A percentile compares a stretch with the other conserved stretches of the same genome.
Conservation (phyloP, 2,888 invertebrate genomes). For the Drosophila testacea region DNA sequence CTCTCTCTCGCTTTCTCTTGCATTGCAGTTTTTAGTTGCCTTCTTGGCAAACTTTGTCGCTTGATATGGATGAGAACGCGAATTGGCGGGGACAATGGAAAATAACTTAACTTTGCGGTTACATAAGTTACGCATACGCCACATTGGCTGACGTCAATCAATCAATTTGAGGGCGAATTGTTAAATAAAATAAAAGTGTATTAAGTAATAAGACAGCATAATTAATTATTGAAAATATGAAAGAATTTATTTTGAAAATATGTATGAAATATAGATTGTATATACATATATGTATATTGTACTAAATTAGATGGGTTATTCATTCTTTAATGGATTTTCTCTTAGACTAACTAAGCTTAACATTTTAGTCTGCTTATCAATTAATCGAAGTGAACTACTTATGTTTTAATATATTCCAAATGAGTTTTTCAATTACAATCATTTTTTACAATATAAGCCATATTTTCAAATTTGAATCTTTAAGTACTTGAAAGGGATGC, state of each 20-base stretch:
- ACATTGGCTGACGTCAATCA: constrained; percentile 28
- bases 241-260: not conserved
- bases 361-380: too few species aligned
- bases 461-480: too few species aligned
- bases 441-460: too few species aligned
- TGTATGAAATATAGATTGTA: not conserved
- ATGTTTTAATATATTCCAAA: too few species aligned
- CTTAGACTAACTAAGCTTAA: too few species aligned
- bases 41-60: constrained; percentile 31
- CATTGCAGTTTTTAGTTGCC: constrained; percentile 29
- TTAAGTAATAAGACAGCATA: not conserved
- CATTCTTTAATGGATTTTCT: too few species aligned
- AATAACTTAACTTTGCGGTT: constrained; percentile 34
- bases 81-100: constrained; percentile 18
- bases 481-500: too few species aligned
- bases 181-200: not conserved
- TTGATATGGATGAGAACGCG: not conserved
- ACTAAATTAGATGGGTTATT: too few species aligned
- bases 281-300: too few species aligned
- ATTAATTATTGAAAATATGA: not conserved
- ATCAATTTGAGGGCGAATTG: constrained; percentile 18
- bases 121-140: constrained; percentile 37
- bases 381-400: too few species aligned
- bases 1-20: not conserved
- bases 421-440: too few species aligned